phyloP scores from a whole-genome alignment of 2,888 invertebrate species.

The Pemphredon lugubris region DNA sequence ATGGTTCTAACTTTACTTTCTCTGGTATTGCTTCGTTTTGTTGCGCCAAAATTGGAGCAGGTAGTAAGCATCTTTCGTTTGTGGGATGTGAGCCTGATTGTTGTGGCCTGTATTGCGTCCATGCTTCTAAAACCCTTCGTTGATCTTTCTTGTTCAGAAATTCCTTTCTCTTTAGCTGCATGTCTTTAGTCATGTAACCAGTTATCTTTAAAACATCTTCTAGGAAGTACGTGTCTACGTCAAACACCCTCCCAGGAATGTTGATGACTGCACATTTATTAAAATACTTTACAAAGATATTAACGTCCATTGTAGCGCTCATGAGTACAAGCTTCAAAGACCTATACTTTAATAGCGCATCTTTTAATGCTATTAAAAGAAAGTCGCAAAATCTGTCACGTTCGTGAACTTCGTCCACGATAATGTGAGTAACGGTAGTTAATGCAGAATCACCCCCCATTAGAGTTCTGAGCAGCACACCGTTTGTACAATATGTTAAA shows the following conservation, averaged over 20 bases:
- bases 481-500: constrained; percentile 95
- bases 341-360: constrained; percentile 87
- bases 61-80: constrained; percentile 64
- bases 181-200: constrained; percentile 83
- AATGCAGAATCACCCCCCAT: constrained; percentile 90
- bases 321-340: constrained; percentile 93
- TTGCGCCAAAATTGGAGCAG: constrained; percentile 75
- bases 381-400: constrained; percentile 96
- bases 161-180: constrained; percentile 79
- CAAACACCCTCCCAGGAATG: constrained; percentile 89
- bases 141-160: constrained; percentile 78
- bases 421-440: constrained; percentile 90
- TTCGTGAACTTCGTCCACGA: constrained; percentile 98
- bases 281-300: constrained; percentile 92
- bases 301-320: constrained; percentile 96
- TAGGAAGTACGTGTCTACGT: constrained; percentile 89
- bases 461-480: constrained; percentile 92
- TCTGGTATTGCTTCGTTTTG: constrained; percentile 78
- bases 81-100: constrained; percentile 34
- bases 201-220: constrained; percentile 89
- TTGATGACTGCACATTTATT: constrained; percentile 88
- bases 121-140: constrained; percentile 77
- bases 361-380: constrained; percentile 91
- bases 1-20: constrained; percentile 82
- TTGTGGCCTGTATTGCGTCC: constrained; percentile 77